phyloP scores from a whole-genome alignment of 2,797 vertebrate genomes.

The Sternotherus odoratus region DNA sequence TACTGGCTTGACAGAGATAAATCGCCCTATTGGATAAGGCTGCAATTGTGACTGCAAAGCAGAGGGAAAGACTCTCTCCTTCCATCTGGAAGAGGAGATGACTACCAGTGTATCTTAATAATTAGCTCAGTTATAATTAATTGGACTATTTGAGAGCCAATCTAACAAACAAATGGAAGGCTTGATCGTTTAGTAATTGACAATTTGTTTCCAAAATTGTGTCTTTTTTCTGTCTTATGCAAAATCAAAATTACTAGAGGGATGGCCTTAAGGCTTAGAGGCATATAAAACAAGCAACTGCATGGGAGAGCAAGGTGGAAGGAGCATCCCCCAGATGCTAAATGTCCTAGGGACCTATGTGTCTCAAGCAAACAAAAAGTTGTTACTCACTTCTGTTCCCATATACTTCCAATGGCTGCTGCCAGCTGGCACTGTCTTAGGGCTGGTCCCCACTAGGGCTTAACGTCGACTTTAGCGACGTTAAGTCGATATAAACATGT shows the following conservation, averaged over 20 bases:
- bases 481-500: too few relatives aligned
- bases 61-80: constrained; percentile 65
- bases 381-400: constrained; percentile 8
- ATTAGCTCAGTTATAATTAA: constrained; percentile 80
- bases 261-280: not conserved
- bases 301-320: constrained; percentile 10
- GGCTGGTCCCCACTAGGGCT: too few relatives aligned
- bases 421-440: constrained; percentile 35
- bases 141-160: constrained; percentile 78
- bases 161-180: constrained; percentile 78
- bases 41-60: constrained; percentile 72
- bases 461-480: too few relatives aligned
- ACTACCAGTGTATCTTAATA: constrained; percentile 79
- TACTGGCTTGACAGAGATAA: constrained; percentile 94
- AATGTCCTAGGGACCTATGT: constrained; percentile 48
- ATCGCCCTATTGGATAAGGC: constrained; percentile 82
- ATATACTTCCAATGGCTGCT: constrained; percentile 48
- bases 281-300: not conserved
- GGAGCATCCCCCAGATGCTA: not conserved
- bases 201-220: constrained; percentile 69
- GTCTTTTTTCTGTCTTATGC: constrained; percentile 22
- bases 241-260: not conserved
- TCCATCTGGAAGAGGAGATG: constrained; percentile 63
- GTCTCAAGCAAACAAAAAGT: not conserved
- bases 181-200: constrained; percentile 77